Percentiles rank a stretch among this genome's conserved stretches.
Conservation (phyloP, 2,888 invertebrate species). For the Euplexia lucipara region DNA sequence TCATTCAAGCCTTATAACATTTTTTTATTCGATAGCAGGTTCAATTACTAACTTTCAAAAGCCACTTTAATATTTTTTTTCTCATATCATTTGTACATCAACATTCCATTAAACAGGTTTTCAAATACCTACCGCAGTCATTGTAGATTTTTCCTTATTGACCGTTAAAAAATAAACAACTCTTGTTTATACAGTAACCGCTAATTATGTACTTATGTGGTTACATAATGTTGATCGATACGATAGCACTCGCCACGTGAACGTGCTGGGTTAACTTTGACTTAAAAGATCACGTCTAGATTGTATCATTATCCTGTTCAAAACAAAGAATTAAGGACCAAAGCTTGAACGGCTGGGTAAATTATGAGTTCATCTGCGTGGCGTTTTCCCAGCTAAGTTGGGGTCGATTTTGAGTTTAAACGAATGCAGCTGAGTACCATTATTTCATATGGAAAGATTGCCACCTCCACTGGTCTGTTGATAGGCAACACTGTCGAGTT, state of each 20-base stretch:
- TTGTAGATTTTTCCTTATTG: background rate
- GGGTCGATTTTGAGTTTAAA: no score
- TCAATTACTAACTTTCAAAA: no score
- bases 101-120: background rate
- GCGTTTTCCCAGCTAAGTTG: no score
- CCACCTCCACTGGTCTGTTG: no score
- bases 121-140: background rate
- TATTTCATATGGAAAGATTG: no score
- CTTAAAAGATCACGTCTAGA: background rate
- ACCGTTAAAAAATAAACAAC: background rate
- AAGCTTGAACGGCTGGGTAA: background rate
- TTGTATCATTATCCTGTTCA: background rate
- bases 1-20: no score
- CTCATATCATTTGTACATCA: background rate
- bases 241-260: constrained; percentile 4
- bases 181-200: background rate
- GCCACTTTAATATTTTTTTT: no score
- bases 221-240: background rate
- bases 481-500: no score
- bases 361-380: no score
- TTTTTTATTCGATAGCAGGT: no score
- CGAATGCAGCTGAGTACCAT: no score
- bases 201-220: background rate
- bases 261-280: background rate
- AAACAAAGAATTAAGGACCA: background rate